Percentiles rank a stretch among this genome's conserved stretches.
Evolutionary conservation across 1,140 invertebrate species (phyloP).

Genomic region (Oreohelix idahoensis): DNA sequence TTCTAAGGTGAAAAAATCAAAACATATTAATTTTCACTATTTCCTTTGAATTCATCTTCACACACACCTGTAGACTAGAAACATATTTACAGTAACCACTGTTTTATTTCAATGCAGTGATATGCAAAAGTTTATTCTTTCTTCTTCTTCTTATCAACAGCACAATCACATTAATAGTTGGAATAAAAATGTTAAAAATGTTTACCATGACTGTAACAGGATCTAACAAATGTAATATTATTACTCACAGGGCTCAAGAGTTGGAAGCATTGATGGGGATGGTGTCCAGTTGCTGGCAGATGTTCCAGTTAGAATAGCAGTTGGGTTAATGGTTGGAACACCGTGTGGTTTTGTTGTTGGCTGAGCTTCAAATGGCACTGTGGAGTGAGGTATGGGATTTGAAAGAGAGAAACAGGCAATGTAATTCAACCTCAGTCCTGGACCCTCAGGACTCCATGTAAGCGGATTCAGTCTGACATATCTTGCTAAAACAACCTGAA

Average conservation of each 20-base stretch:
- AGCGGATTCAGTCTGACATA: conserved; percentile 50
- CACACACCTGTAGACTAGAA: too few species aligned
- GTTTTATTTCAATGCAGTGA: too few species aligned
- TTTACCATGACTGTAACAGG: too few species aligned
- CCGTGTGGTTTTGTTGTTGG: neutral
- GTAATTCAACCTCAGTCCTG: conserved; percentile 53
- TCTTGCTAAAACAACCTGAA: conserved; percentile 39
- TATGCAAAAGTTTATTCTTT: too few species aligned
- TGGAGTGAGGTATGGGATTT: neutral
- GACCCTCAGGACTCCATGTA: conserved; percentile 39
- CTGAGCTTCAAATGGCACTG: neutral
- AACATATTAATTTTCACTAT: too few species aligned
- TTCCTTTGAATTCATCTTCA: too few species aligned
- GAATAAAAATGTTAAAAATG: neutral
- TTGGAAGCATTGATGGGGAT: neutral
- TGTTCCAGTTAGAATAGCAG: too few species aligned
- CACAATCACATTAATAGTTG: too few species aligned
- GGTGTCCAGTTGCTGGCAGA: neutral
- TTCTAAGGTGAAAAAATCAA: too few species aligned
- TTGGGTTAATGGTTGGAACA: neutral
- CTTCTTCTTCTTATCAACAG: too few species aligned
- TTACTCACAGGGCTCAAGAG: conserved; percentile 9
- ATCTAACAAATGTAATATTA: too few species aligned
- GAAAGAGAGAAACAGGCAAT: conserved; percentile 45
- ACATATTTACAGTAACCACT: too few species aligned